phyloP scores from a whole-genome alignment of 2,888 invertebrate genomes.

The Cryptosula pallasiana region DNA sequence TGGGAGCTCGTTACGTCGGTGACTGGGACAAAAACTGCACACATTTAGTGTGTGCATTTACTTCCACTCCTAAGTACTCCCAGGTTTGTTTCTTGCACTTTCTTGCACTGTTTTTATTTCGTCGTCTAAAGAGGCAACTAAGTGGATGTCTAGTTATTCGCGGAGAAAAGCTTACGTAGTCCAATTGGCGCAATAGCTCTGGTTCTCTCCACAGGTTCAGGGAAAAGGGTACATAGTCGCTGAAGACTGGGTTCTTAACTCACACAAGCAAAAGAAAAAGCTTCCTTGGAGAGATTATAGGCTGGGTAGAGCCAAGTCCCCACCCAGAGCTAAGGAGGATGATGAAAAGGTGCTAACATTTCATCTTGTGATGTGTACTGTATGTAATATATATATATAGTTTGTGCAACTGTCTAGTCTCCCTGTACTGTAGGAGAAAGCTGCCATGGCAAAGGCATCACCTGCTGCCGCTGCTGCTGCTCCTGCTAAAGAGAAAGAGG shows the following conservation, averaged over 20 bases:
- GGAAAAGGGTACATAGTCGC: conserved; percentile 64
- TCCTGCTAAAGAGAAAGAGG: not conserved
- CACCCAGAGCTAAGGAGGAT: conserved; percentile 37
- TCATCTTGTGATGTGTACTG: too few species aligned
- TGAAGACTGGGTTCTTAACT: conserved; percentile 71
- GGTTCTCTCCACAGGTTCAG: conserved; percentile 51
- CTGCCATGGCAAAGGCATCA: not conserved
- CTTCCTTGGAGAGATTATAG: conserved; percentile 61
- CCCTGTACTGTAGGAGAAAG: not conserved
- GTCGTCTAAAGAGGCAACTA: too few species aligned
- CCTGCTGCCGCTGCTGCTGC: not conserved
- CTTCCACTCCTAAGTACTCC: conserved; percentile 79
- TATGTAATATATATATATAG: too few species aligned
- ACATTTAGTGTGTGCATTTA: conserved; percentile 86
- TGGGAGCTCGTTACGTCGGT: conserved; percentile 73
- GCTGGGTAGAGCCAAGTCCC: conserved; percentile 46
- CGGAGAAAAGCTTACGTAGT: too few species aligned
- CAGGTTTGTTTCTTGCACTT: conserved; percentile 60
- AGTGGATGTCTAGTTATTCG: too few species aligned
- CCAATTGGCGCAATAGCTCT: too few species aligned
- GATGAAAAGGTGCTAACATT: conserved; percentile 35
- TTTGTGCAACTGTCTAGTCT: not conserved
- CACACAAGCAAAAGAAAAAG: conserved; percentile 60
- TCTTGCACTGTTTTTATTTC: too few species aligned
- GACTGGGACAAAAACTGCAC: conserved; percentile 73